Conservation (phyloP, 2,888 invertebrate species). For the Raillietiella orientalis region DNA sequence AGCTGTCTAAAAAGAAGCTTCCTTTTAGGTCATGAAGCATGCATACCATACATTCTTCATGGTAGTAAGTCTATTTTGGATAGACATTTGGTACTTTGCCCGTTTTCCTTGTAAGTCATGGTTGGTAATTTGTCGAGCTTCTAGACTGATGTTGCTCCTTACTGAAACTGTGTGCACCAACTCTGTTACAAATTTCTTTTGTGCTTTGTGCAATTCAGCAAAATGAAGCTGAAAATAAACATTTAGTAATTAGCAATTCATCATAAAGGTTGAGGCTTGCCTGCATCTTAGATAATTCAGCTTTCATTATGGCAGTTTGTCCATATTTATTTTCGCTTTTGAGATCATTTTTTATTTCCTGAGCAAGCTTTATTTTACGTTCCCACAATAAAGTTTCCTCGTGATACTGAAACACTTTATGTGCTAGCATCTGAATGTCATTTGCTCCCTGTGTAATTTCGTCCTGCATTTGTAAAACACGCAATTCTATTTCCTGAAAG, state of each 20-base stretch:
- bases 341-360: constrained; percentile 31
- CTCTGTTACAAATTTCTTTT: constrained; percentile 24
- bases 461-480: constrained; percentile 27
- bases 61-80: too few species aligned
- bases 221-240: constrained; percentile 13
- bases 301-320: constrained; percentile 38
- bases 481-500: constrained; percentile 28
- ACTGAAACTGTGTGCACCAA: constrained; percentile 27
- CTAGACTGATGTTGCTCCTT: constrained; percentile 25
- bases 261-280: too few species aligned
- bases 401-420: too few species aligned
- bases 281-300: constrained; percentile 53
- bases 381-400: constrained; percentile 22
- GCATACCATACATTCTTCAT: too few species aligned
- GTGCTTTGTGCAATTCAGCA: constrained; percentile 19
- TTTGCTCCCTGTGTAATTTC: constrained; percentile 27
- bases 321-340: constrained; percentile 28
- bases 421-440: too few species aligned
- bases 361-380: constrained; percentile 34
- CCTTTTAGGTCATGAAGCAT: too few species aligned
- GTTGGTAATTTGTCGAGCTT: too few species aligned
- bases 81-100: too few species aligned
- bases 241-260: constrained; percentile 7
- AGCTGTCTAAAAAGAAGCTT: too few species aligned
- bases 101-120: too few species aligned